A percentile compares a stretch with the other conserved stretches of the same genome.
Conservation (phyloP, 1,140 invertebrate genomes). For the Lepidurus couesii region DNA sequence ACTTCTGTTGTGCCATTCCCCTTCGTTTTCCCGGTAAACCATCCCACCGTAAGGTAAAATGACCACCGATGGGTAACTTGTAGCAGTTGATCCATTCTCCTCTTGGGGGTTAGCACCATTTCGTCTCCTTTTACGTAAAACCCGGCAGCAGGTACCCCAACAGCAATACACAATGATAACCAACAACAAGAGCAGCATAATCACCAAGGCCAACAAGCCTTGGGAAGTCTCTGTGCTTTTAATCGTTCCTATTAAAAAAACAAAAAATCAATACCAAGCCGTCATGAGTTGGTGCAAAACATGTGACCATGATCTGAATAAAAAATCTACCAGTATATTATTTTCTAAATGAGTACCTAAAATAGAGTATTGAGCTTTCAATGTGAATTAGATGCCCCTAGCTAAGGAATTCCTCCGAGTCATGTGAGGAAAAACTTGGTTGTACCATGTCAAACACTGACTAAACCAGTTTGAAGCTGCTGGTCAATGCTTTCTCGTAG, state of each 20-base stretch:
- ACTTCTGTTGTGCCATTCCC: constrained; percentile 50
- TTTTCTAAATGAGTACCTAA: too few species aligned
- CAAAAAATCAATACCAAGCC: neutral
- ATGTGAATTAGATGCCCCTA: too few species aligned
- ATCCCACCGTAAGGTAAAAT: constrained; percentile 54
- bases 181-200: constrained; percentile 54
- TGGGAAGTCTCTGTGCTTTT: constrained; percentile 38
- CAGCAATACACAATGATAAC: constrained; percentile 56
- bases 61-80: constrained; percentile 46
- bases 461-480: too few species aligned
- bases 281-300: neutral
- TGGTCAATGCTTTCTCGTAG: too few species aligned
- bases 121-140: constrained; percentile 48
- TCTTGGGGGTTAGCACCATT: constrained; percentile 39
- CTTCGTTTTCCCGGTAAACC: constrained; percentile 52
- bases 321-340: too few species aligned
- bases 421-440: too few species aligned
- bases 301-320: neutral
- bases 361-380: too few species aligned
- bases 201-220: constrained; percentile 51
- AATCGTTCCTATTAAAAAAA: neutral
- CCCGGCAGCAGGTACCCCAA: constrained; percentile 53
- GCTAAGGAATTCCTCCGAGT: too few species aligned
- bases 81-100: constrained; percentile 41
- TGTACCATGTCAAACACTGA: too few species aligned